phyloP scores from a whole-genome alignment of 1,140 invertebrate genomes.

The Ceratina australensis region DNA sequence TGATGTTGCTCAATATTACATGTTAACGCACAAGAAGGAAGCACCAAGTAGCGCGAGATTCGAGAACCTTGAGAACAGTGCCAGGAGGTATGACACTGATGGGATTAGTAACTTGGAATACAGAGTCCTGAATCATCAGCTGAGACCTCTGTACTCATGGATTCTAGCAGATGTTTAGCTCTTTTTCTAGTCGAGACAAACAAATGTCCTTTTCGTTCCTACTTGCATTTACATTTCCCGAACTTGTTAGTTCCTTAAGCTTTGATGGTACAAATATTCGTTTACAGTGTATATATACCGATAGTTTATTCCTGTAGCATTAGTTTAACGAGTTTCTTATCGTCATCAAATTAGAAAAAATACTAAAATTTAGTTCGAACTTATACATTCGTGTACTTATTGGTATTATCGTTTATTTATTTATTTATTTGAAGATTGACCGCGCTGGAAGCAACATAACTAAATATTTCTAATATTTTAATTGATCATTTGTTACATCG shows the following conservation, averaged over 20 bases:
- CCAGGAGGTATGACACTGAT: constrained; percentile 82
- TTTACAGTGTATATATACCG: no score
- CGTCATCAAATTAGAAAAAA: no score
- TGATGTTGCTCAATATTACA: constrained; percentile 86
- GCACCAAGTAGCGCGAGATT: constrained; percentile 81
- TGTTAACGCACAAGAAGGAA: constrained; percentile 87
- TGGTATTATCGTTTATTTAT: no score
- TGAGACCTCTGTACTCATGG: constrained; percentile 76
- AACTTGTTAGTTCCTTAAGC: background rate
- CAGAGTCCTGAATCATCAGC: constrained; percentile 74
- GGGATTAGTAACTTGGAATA: constrained; percentile 83
- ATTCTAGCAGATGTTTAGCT: constrained; percentile 74
- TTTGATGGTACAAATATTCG: no score
- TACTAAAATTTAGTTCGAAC: no score
- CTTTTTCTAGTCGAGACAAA: background rate
- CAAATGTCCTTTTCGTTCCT: background rate
- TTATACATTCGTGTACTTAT: no score
- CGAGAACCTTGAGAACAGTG: constrained; percentile 81
- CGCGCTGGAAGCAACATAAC: constrained; percentile 45
- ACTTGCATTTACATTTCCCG: background rate
- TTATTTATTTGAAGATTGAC: background rate
- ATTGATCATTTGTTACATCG: constrained; percentile 46
- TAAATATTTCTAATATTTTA: constrained; percentile 47
- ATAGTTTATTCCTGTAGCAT: constrained; percentile 26
- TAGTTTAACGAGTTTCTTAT: no score